Conservation (phyloP, 1,140 invertebrate genomes). For the Helicorthomorpha holstii region DNA sequence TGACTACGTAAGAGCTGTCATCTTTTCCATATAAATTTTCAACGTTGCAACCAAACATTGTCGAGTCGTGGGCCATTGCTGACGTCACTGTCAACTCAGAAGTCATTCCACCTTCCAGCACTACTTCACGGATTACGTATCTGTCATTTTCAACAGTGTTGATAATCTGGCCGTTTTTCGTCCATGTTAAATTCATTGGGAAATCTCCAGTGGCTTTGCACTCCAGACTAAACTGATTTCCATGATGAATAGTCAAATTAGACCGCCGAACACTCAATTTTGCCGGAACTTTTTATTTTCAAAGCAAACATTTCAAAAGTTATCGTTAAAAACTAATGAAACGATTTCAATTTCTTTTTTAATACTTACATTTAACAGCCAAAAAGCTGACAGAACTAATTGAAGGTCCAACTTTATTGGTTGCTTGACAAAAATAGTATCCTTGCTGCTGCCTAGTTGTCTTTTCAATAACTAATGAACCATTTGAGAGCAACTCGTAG, state of each 20-base stretch:
- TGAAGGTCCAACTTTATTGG: slow-evolving; percentile 41
- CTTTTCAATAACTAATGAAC: slow-evolving; percentile 37
- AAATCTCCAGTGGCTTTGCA: slow-evolving; percentile 94
- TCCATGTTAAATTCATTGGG: slow-evolving; percentile 35
- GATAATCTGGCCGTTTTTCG: not conserved
- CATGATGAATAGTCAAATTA: slow-evolving; percentile 73
- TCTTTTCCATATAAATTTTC: not conserved
- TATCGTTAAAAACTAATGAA: too few species aligned
- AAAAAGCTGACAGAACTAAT: slow-evolving; percentile 44
- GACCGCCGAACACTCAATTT: slow-evolving; percentile 82
- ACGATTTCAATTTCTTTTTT: not conserved
- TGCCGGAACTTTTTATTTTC: slow-evolving; percentile 85
- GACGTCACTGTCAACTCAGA: slow-evolving; percentile 6
- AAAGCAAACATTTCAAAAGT: too few species aligned
- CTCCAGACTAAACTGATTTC: slow-evolving; percentile 77
- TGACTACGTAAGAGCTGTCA: not conserved
- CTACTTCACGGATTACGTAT: not conserved
- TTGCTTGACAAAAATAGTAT: slow-evolving; percentile 37
- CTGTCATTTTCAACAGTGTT: not conserved
- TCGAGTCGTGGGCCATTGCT: slow-evolving; percentile 70
- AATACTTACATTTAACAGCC: slow-evolving; percentile 39
- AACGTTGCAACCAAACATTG: slow-evolving; percentile 66
- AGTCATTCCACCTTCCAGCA: not conserved
- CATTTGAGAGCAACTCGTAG: slow-evolving; percentile 19
- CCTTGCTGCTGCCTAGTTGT: slow-evolving; percentile 37